These are phyloP conservation scores for Oreochromis mossambicus DNA, from an alignment of 2,797 vertebrate species.

Conservation along the genomic window DNA sequence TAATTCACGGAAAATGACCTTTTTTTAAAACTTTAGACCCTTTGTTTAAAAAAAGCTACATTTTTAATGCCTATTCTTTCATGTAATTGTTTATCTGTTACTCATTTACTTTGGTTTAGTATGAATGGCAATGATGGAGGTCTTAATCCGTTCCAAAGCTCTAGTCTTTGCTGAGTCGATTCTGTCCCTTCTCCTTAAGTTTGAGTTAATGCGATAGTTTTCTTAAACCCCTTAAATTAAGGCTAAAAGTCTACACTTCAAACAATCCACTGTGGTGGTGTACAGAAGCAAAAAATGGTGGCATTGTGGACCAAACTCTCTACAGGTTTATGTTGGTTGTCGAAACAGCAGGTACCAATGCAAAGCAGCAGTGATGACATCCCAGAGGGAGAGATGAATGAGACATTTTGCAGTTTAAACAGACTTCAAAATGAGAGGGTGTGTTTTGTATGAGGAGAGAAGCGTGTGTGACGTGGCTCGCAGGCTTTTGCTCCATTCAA, in stretches of 20 bases:
- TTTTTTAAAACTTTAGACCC: not conserved
- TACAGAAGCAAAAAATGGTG: not conserved
- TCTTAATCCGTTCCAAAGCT: not conserved
- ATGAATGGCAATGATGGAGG: not conserved
- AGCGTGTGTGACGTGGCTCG: not conserved
- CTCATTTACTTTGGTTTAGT: not conserved
- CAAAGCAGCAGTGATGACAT: not conserved
- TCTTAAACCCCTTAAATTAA: not conserved
- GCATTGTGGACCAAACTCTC: not conserved
- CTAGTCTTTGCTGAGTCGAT: not conserved
- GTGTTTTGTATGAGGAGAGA: not conserved
- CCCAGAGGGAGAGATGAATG: not conserved
- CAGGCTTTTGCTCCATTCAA: not conserved
- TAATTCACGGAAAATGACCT: not conserved
- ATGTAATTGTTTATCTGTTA: not conserved
- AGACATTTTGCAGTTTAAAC: not conserved
- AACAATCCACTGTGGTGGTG: not conserved
- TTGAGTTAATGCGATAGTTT: not conserved
- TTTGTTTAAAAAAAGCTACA: not conserved
- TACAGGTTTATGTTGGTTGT: not conserved
- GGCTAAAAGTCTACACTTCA: not conserved
- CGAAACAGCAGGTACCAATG: not conserved
- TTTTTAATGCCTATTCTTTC: not conserved
- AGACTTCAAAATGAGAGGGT: not conserved
- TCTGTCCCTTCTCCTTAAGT: not conserved